Conservation (phyloP, 2,113 vertebrate species). For the Eclectus roratus region DNA sequence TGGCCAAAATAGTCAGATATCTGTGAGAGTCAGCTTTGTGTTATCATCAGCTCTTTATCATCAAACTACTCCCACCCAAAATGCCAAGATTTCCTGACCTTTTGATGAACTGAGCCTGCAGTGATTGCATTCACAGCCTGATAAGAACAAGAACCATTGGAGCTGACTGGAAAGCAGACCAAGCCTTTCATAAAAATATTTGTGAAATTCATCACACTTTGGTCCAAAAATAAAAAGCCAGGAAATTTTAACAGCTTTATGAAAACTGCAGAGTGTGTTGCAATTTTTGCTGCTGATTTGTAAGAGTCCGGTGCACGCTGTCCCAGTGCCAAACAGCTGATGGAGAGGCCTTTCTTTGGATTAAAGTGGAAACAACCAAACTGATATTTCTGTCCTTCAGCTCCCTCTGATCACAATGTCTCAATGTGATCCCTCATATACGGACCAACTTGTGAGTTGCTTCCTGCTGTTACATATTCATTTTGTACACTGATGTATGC, state of each 20-base stretch:
- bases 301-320: neutral
- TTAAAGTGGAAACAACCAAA: neutral
- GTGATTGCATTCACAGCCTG: neutral
- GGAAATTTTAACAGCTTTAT: neutral
- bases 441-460: neutral
- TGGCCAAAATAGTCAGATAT: neutral
- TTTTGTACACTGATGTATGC: neutral
- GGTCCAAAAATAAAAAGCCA: neutral
- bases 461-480: fast-evolving
- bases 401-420: neutral
- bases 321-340: neutral
- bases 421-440: neutral
- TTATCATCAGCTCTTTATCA: neutral
- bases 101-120: neutral
- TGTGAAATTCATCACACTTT: neutral
- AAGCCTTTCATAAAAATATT: neutral
- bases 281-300: neutral
- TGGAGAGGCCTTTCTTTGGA: neutral
- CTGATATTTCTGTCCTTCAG: neutral
- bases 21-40: neutral
- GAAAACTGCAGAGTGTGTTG: neutral
- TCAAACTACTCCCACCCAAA: neutral
- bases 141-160: neutral
- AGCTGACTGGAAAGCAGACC: neutral
- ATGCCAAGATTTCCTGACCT: neutral